phyloP scores from a whole-genome alignment of 2,113 vertebrate species.

The Campylomormyrus tamandua region DNA sequence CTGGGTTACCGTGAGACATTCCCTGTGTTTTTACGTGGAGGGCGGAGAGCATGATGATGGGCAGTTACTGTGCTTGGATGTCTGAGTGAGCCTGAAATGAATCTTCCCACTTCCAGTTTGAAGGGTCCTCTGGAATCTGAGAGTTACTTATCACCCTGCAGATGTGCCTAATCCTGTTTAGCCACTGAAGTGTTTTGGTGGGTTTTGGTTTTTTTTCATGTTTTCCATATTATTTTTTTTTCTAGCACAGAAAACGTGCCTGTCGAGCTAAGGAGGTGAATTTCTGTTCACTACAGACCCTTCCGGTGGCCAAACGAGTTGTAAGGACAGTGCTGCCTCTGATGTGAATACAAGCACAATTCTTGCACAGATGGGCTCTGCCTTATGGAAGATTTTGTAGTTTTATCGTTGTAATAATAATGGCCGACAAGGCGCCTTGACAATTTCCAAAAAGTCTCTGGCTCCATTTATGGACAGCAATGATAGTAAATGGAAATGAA shows the following conservation, averaged over 20 bases:
- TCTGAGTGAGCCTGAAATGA: slow-evolving; percentile 50
- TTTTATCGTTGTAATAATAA: background rate
- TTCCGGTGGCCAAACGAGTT: background rate
- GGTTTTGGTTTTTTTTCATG: background rate
- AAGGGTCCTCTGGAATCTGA: slow-evolving; percentile 51
- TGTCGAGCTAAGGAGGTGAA: background rate
- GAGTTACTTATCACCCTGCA: slow-evolving; percentile 58
- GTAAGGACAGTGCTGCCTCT: background rate
- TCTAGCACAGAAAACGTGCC: background rate
- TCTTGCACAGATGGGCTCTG: background rate
- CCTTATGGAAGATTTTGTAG: background rate
- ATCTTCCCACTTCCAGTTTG: slow-evolving; percentile 57
- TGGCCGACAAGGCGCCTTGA: background rate
- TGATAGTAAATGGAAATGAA: background rate
- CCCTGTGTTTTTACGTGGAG: slow-evolving; percentile 36
- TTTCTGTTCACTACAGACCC: background rate
- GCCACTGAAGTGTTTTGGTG: slow-evolving; percentile 32
- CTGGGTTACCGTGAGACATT: background rate
- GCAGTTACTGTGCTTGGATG: slow-evolving; percentile 64
- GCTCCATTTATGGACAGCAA: no score
- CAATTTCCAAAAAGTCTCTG: background rate
- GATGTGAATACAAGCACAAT: background rate
- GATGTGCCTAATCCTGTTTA: slow-evolving; percentile 57
- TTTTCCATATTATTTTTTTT: slow-evolving; percentile 8
- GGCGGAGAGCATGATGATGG: slow-evolving; percentile 40